Base-by-base conservation (phyloP, 2,888 invertebrate genomes). In the Drosophila mimica region DNA sequence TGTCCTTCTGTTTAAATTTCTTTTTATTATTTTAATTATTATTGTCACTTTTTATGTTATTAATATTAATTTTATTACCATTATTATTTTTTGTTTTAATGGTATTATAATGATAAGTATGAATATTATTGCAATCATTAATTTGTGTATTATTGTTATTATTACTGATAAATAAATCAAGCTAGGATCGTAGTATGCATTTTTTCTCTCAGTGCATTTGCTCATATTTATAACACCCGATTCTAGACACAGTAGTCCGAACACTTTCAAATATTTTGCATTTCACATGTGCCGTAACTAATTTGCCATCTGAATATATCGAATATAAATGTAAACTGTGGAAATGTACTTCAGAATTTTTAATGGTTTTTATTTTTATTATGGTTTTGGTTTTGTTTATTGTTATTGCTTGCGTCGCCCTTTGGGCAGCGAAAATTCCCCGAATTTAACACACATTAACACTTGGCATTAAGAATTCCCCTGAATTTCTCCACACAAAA, bases 251-350 rank as follows among this genome's bases (percentile, higher is more conserved):
- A 56, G 13, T 25, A 48, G 30, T n/a, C 30, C n/a, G 11, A 58
- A 36, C 63, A 63, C 71, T 54, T 72, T 49, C 38, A 38, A 46
- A 25, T 57, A 57, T 70, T 70, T 70, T 65, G 51, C 34, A 65
- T 43, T 57, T n/a, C 6, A 38, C 48, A 38, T 43, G 36, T 28
- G 43, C 51, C 43, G 66, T 30, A 54, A 36, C 66, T 46, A 66
- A 67, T 67, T 43, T 28, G 5, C 15, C 30, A 9, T n/a, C n/a
- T 17, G 61, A 57, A 25, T 25, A 40, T 9, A 4, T 25, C 9
- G 28, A 28, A 40, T 30, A 51, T 9, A 17, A 9, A 30, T n/a
- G n/a, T 31, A 20, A 59, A 8, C 25, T 9, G 13, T 34, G 49
- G 34, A 60, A 60, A 60, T 36, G 30, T 36, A 63, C 60, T 63